Evolutionary conservation across 2,888 invertebrate genomes (phyloP), one percentile per base, ranked within the genome.

Genomic region (Brachyptera risi): DNA sequence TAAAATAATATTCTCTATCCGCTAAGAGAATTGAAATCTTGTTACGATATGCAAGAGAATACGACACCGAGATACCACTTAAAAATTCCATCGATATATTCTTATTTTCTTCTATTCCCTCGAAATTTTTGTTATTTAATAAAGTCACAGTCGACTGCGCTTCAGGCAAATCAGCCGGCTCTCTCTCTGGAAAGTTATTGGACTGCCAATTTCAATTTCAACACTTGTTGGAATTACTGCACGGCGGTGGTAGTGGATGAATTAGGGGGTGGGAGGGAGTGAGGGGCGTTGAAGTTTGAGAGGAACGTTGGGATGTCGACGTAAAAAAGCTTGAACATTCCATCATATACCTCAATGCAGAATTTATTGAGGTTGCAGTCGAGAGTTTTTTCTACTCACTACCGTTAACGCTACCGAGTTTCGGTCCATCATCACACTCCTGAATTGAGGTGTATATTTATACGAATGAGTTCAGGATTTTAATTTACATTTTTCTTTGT

Each of bases 161-260:
- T 17, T 11, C 13, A 35, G 54, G 54, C n/a, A 54, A 35, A 54
- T 35, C 54, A 54, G 54, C 51, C n/a, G 21, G 44, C 40, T 44
- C n/a, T n/a, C n/a, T n/a, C 27, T 23, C 31, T 17, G 27, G 31
- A 54, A 37, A 54, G 37, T 60, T 60, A 60, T 49, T 59, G 35
- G 50, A 50, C 42, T 60, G 60, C 37, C 60, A 60, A 60, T 60
- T 60, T 54, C 54, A 60, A 60, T 60, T 60, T 54, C 27, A 35
- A 54, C 51, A n/a, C 42, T 26, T 60, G 42, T 31, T 60, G 31
- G 23, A 54, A 54, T 54, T 51, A 35, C 37, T 17, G 37, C 37
- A 31, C 11, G 5, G 31, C 31, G 5, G 31, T 31, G 11, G 11
- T 31, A 11, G 31, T 7, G 11, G 31, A 11, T 31, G 31, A 11